Evolutionary conservation across 2,888 invertebrate genomes (phyloP).

Genomic region (Nowickia ferox): DNA sequence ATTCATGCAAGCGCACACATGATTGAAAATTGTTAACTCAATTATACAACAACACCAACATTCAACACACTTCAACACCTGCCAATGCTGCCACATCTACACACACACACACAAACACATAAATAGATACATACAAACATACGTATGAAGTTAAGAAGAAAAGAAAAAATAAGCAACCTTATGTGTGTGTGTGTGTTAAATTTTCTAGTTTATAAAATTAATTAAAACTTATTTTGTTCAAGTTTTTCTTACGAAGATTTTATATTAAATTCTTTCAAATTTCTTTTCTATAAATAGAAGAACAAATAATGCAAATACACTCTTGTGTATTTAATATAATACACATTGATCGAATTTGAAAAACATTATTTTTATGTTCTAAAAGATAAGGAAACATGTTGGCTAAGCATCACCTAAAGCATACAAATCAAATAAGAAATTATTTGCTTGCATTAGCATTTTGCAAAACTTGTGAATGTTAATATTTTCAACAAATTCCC

Average conservation of each 20-base stretch:
- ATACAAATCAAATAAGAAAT: too few relatives aligned
- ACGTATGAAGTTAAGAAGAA: neutral
- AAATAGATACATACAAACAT: neutral
- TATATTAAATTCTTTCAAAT: neutral
- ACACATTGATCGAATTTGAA: neutral
- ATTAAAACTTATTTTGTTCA: constrained; percentile 52
- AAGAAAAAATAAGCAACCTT: too few relatives aligned
- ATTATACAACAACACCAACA: constrained; percentile 27
- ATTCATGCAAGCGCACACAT: neutral
- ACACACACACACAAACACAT: neutral
- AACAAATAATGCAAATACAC: neutral
- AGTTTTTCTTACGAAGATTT: constrained; percentile 30
- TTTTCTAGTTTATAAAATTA: constrained; percentile 56
- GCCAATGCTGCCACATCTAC: neutral
- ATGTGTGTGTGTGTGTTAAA: constrained; percentile 2
- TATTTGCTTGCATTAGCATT: too few relatives aligned
- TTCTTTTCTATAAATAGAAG: too few relatives aligned
- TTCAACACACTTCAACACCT: constrained; percentile 22
- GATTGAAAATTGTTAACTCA: constrained; percentile 53
- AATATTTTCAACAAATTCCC: too few relatives aligned
- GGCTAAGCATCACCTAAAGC: too few relatives aligned
- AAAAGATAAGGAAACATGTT: too few relatives aligned
- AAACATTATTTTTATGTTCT: neutral
- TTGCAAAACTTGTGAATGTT: too few relatives aligned
- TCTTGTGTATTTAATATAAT: neutral